These are phyloP conservation scores for Lacanobia oleracea DNA, from an alignment of 2,888 invertebrate genomes.

Conservation along the genomic window DNA sequence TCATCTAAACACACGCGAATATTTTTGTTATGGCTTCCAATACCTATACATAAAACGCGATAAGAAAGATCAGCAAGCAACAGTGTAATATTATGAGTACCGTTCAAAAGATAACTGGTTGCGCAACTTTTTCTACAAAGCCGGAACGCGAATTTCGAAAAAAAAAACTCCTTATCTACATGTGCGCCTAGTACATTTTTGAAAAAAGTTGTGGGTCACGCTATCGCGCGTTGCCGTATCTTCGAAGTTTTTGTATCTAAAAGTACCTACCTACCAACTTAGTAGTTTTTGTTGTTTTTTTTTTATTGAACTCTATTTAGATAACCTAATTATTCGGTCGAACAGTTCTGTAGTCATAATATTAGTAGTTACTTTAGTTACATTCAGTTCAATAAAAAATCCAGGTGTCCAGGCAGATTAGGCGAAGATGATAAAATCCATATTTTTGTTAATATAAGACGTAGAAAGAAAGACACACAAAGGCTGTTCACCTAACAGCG, in stretches of 20 bases:
- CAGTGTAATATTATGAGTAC: too few species aligned
- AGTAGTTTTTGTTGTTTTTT: not conserved
- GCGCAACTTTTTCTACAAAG: not conserved
- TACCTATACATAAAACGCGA: slow-evolving; percentile 14
- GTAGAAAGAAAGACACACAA: too few species aligned
- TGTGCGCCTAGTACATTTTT: slow-evolving; percentile 52
- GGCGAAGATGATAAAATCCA: too few species aligned
- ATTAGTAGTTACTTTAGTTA: too few species aligned
- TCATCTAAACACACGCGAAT: too few species aligned
- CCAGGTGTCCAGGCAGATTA: too few species aligned
- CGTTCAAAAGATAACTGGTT: slow-evolving; percentile 1
- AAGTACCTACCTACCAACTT: too few species aligned
- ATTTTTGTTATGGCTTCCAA: not conserved
- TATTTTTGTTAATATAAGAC: too few species aligned
- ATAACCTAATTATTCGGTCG: not conserved
- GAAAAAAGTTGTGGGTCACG: slow-evolving; percentile 14
- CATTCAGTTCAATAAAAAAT: too few species aligned
- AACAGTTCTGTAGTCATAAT: not conserved
- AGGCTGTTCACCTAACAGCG: too few species aligned
- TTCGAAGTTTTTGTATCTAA: not conserved
- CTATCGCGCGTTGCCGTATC: not conserved
- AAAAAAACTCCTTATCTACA: slow-evolving; percentile 14
- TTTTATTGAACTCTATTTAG: not conserved
- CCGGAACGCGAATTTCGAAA: slow-evolving; percentile 25
- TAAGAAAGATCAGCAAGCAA: not conserved